Percentiles rank a stretch among this genome's conserved stretches.
Conservation (phyloP, 2,888 invertebrate genomes). For the Gastracanthus pulcherrimus region DNA sequence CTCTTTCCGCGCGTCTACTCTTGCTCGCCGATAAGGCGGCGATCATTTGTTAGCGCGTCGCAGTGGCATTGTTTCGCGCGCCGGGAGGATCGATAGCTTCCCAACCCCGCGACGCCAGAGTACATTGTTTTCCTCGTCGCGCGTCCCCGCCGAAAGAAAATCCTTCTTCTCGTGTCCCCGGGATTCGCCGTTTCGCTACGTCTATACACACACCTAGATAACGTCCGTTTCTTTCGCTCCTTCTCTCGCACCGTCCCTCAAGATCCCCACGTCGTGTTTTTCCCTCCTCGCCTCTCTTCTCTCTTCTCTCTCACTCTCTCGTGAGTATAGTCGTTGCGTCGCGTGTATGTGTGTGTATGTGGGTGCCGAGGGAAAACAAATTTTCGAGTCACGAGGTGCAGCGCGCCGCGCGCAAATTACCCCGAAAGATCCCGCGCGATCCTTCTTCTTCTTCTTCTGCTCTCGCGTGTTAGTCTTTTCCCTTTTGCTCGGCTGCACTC, state of each 20-base stretch:
- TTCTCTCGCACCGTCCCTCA: too few species aligned
- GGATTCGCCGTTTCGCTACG: conserved; percentile 56
- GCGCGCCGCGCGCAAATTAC: conserved; percentile 26
- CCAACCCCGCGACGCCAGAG: conserved; percentile 54
- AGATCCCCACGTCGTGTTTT: too few species aligned
- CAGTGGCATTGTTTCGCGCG: conserved; percentile 73
- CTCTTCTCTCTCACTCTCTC: not conserved
- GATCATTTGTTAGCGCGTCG: conserved; percentile 75
- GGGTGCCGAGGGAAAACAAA: conserved; percentile 26
- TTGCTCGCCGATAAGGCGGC: conserved; percentile 69
- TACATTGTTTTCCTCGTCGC: conserved; percentile 72
- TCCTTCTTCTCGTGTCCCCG: conserved; percentile 45
- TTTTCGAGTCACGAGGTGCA: conserved; percentile 46
- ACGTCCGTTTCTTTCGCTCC: conserved; percentile 20
- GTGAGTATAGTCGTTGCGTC: too few species aligned
- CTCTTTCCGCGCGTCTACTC: conserved; percentile 45
- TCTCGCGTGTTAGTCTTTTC: too few species aligned
- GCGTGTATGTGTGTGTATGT: not conserved
- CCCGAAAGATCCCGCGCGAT: conserved; percentile 24
- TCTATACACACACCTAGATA: conserved; percentile 25
- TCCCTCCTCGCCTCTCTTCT: not conserved
- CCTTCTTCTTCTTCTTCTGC: not conserved
- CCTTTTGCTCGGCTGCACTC: too few species aligned
- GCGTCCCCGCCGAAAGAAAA: conserved; percentile 60
- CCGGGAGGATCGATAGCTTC: conserved; percentile 70